A percentile compares a stretch with the other conserved stretches of the same genome.
These are phyloP conservation scores for Botia almorhae DNA, from an alignment of 2,797 vertebrate genomes.

Conservation along the genomic window DNA sequence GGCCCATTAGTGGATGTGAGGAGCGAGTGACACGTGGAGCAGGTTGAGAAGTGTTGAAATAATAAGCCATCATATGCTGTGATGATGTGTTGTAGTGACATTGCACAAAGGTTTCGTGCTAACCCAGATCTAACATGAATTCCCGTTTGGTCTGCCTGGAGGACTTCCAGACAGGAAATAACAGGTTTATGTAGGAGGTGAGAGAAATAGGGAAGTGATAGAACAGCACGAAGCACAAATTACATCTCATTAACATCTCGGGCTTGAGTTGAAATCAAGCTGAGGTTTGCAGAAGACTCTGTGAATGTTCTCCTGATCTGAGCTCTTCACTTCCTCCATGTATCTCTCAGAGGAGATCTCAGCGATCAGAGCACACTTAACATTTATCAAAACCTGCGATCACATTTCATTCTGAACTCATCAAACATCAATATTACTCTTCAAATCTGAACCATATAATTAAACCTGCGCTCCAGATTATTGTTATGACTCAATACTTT, in stretches of 20 bases:
- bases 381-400: no score
- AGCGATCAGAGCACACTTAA: no score
- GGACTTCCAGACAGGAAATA: neutral
- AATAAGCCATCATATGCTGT: conserved; percentile 39
- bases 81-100: conserved; percentile 24
- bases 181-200: neutral
- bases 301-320: no score
- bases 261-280: neutral
- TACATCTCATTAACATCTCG: neutral
- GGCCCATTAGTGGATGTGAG: conserved; percentile 57
- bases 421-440: no score
- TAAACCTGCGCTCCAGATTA: neutral
- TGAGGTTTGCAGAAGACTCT: neutral
- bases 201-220: neutral
- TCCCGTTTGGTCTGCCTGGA: neutral
- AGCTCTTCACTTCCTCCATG: no score
- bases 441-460: neutral
- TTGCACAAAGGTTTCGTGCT: neutral
- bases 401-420: no score
- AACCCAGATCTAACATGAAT: neutral
- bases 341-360: no score
- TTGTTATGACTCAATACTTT: neutral
- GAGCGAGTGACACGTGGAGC: conserved; percentile 51
- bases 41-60: conserved; percentile 22
- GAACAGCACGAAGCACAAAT: no score